These are phyloP conservation scores for Apotomis capreana DNA, from an alignment of 2,888 invertebrate species.

Conservation along the genomic window DNA sequence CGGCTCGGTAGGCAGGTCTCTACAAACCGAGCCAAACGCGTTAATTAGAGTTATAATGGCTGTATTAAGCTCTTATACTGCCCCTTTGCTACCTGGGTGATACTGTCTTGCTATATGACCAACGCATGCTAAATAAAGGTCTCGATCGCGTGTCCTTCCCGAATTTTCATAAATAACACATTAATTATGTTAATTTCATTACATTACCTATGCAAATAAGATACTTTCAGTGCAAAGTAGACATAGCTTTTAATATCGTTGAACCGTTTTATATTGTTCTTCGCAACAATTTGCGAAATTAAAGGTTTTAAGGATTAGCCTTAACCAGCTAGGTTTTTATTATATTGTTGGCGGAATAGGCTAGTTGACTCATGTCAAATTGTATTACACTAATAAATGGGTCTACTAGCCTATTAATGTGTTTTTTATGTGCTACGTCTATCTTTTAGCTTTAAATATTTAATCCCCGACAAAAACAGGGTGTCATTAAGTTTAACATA, in stretches of 20 bases:
- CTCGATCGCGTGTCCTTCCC: neutral
- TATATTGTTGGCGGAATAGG: neutral
- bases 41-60: no score
- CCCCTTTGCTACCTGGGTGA: neutral
- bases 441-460: no score
- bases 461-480: no score
- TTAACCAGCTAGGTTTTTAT: neutral
- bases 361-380: no score
- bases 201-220: conserved; percentile 13
- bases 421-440: neutral
- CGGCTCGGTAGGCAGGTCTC: no score
- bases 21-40: no score
- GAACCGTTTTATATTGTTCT: neutral
- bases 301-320: neutral
- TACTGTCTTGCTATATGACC: neutral
- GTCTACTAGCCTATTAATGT: no score
- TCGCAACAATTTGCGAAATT: neutral
- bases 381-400: no score
- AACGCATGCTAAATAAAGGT: neutral
- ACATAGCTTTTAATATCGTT: neutral
- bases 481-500: no score
- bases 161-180: conserved; percentile 4
- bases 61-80: no score
- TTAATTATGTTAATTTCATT: conserved; percentile 11
- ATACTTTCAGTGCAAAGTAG: neutral